Percentiles rank a stretch among this genome's conserved stretches.
phyloP scores from a whole-genome alignment of 2,888 invertebrate species.

The Drosophila quasianomalipes region DNA sequence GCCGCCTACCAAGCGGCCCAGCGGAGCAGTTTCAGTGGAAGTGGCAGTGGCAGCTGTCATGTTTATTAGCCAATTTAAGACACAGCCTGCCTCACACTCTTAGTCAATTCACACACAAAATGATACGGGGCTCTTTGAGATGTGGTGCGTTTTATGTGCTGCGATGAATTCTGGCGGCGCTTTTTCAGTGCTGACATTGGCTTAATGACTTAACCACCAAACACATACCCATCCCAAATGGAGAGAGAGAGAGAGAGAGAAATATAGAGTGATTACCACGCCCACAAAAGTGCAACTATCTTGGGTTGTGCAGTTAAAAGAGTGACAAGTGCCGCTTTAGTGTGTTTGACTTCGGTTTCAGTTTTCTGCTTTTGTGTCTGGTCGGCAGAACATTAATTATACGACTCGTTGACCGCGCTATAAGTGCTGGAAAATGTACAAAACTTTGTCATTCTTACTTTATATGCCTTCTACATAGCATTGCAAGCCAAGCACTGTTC shows the following conservation, averaged over 20 bases:
- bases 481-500: not conserved
- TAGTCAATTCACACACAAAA: constrained; percentile 17
- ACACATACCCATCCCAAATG: constrained; percentile 4
- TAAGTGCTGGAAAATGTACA: constrained; percentile 71
- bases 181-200: constrained; percentile 62
- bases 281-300: constrained; percentile 73
- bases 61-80: constrained; percentile 80
- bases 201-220: constrained; percentile 67
- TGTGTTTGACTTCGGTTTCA: constrained; percentile 75
- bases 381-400: constrained; percentile 72
- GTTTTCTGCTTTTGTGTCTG: constrained; percentile 47
- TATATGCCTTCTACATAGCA: constrained; percentile 14
- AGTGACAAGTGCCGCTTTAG: constrained; percentile 67
- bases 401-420: constrained; percentile 78
- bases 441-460: constrained; percentile 66
- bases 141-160: constrained; percentile 80
- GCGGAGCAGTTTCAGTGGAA: constrained; percentile 4
- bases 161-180: constrained; percentile 74
- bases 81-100: constrained; percentile 55
- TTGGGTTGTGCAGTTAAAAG: constrained; percentile 44
- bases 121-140: constrained; percentile 35
- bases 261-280: constrained; percentile 28
- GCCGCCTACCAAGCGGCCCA: constrained; percentile 10
- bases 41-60: constrained; percentile 57
- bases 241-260: not conserved